These are phyloP conservation scores for Tetramorium alpestre DNA, from an alignment of 1,140 invertebrate species.

Conservation along the genomic window DNA sequence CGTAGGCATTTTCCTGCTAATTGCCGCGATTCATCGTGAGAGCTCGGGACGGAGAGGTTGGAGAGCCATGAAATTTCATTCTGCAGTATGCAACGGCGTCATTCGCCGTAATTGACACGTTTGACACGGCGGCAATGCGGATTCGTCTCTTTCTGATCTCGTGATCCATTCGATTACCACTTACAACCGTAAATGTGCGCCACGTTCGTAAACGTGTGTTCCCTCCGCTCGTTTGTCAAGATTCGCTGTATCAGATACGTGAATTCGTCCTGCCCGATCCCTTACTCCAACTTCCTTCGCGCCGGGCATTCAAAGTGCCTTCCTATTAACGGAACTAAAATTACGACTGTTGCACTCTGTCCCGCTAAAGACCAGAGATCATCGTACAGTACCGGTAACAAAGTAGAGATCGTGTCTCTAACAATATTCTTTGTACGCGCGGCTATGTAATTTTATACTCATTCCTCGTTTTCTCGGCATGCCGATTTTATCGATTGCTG, in stretches of 20 bases:
- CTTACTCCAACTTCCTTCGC: slow-evolving; percentile 16
- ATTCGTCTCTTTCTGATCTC: slow-evolving; percentile 54
- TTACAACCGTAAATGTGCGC: slow-evolving; percentile 52
- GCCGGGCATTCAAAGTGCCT: slow-evolving; percentile 43
- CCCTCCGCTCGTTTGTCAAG: background rate
- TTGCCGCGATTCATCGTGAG: slow-evolving; percentile 76
- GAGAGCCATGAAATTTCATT: slow-evolving; percentile 70
- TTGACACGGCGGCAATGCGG: slow-evolving; percentile 3
- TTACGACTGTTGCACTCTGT: slow-evolving; percentile 60
- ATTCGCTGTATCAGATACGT: slow-evolving; percentile 35
- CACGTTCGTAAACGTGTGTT: background rate
- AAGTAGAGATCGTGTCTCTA: slow-evolving; percentile 56
- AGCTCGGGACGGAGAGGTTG: slow-evolving; percentile 48
- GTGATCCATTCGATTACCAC: slow-evolving; percentile 39
- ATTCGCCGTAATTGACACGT: slow-evolving; percentile 37
- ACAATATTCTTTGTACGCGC: slow-evolving; percentile 55
- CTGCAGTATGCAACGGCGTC: slow-evolving; percentile 76
- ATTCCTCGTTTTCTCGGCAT: slow-evolving; percentile 27
- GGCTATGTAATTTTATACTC: slow-evolving; percentile 59
- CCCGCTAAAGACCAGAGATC: slow-evolving; percentile 61
- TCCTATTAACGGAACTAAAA: slow-evolving; percentile 60
- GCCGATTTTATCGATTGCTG: slow-evolving; percentile 41
- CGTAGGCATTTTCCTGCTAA: slow-evolving; percentile 58
- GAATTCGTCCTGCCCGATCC: slow-evolving; percentile 39
- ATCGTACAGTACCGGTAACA: slow-evolving; percentile 58